Conservation (phyloP, 1,140 invertebrate genomes). For the Zaprionus davidi region DNA sequence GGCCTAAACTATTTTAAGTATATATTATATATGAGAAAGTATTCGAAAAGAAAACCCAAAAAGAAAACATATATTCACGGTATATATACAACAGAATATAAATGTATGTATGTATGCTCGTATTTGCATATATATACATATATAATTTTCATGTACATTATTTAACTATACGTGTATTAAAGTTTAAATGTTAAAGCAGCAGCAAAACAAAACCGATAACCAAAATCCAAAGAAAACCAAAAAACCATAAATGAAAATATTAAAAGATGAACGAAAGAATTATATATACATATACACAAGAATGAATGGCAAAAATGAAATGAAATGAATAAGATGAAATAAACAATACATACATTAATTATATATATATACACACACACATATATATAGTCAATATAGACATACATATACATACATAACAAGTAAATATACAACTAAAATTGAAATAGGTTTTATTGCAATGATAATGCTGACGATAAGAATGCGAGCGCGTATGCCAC, state of each 20-base stretch:
- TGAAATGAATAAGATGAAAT: slow-evolving; percentile 27
- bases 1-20: slow-evolving; percentile 47
- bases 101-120: slow-evolving; percentile 5
- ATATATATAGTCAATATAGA: slow-evolving; percentile 61
- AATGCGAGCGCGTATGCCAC: slow-evolving; percentile 29
- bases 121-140: slow-evolving; percentile 29
- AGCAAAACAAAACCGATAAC: slow-evolving; percentile 46
- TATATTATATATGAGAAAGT: slow-evolving; percentile 34
- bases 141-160: slow-evolving; percentile 76
- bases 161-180: slow-evolving; percentile 81
- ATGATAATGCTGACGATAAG: slow-evolving; percentile 52
- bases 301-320: slow-evolving; percentile 23
- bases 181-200: slow-evolving; percentile 68
- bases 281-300: slow-evolving; percentile 80
- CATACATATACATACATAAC: slow-evolving; percentile 68
- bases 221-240: slow-evolving; percentile 30
- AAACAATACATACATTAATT: slow-evolving; percentile 56
- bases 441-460: slow-evolving; percentile 78
- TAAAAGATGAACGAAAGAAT: slow-evolving; percentile 41
- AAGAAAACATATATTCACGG: slow-evolving; percentile 30
- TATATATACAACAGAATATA: slow-evolving; percentile 25
- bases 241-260: slow-evolving; percentile 21
- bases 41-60: slow-evolving; percentile 23
- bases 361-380: slow-evolving; percentile 49
- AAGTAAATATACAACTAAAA: slow-evolving; percentile 79